Percentiles rank a stretch among this genome's conserved stretches.
Evolutionary conservation across 2,888 invertebrate genomes (phyloP).

Genomic region (Diploptera punctata): DNA sequence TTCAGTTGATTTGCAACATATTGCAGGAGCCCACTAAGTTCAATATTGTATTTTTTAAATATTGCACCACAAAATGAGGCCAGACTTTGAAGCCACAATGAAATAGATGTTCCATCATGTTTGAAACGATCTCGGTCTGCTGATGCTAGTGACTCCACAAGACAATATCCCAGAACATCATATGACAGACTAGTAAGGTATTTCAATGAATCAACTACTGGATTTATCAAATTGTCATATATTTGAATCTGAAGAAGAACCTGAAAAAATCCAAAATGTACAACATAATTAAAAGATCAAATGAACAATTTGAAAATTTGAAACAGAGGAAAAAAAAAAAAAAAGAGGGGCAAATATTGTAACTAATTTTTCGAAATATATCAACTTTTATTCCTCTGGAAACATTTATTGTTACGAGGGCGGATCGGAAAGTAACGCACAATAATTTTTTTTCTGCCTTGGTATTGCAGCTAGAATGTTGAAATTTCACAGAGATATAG

Average conservation of each 20-base stretch:
- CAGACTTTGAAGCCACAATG: conserved; percentile 92
- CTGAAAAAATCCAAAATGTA: conserved; percentile 52
- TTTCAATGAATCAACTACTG: conserved; percentile 97
- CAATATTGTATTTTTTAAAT: conserved; percentile 96
- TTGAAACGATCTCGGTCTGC: conserved; percentile 80
- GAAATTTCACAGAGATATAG: too few species aligned
- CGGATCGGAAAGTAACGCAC: too few species aligned
- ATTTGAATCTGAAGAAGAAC: conserved; percentile 84
- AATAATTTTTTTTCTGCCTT: too few species aligned
- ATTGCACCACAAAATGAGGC: conserved; percentile 96
- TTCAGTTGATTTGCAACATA: conserved; percentile 98
- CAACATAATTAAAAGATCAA: too few species aligned
- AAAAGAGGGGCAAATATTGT: too few species aligned
- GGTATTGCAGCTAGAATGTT: too few species aligned
- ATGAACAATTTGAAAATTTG: too few species aligned
- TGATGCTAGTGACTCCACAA: conserved; percentile 89
- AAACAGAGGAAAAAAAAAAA: too few species aligned
- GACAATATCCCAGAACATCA: conserved; percentile 94
- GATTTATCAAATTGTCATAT: conserved; percentile 92
- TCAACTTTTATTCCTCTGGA: too few species aligned
- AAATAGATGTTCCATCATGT: conserved; percentile 89
- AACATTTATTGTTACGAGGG: too few species aligned
- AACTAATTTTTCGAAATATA: too few species aligned
- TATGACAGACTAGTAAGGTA: conserved; percentile 94
- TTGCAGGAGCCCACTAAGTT: conserved; percentile 92